Conservation (phyloP, 2,113 vertebrate species). For the Motacilla alba region DNA sequence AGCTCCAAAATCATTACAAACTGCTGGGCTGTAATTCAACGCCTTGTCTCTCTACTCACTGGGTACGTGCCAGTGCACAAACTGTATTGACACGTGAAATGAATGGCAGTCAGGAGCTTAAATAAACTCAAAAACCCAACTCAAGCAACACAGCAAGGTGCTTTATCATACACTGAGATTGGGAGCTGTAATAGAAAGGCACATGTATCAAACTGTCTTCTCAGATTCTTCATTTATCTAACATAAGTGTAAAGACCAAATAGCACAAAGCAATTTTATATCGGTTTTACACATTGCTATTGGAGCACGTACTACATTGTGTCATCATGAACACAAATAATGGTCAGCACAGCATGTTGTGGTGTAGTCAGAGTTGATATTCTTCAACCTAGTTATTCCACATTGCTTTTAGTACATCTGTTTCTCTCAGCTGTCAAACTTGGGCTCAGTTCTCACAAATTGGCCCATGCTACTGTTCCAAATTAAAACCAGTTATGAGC, state of each 20-base stretch:
- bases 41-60: not conserved
- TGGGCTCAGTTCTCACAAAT: not conserved
- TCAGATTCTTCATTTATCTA: not conserved
- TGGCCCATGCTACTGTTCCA: not conserved
- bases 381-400: not conserved
- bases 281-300: not conserved
- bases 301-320: accelerated
- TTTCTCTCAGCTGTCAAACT: not conserved
- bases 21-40: not conserved
- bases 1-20: not conserved
- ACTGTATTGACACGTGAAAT: not conserved
- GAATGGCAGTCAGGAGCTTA: not conserved
- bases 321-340: not conserved
- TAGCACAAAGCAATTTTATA: not conserved
- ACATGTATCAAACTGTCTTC: not conserved
- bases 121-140: not conserved
- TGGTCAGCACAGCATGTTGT: accelerated
- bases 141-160: not conserved
- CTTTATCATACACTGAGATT: not conserved
- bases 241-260: not conserved
- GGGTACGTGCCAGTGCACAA: not conserved
- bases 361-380: not conserved
- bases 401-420: not conserved
- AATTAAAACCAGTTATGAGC: not conserved
- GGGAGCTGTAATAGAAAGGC: not conserved